Percentiles rank a stretch among this genome's conserved stretches.
These are phyloP conservation scores for Pteromalus puparum DNA, from an alignment of 1,140 invertebrate species.

Conservation along the genomic window DNA sequence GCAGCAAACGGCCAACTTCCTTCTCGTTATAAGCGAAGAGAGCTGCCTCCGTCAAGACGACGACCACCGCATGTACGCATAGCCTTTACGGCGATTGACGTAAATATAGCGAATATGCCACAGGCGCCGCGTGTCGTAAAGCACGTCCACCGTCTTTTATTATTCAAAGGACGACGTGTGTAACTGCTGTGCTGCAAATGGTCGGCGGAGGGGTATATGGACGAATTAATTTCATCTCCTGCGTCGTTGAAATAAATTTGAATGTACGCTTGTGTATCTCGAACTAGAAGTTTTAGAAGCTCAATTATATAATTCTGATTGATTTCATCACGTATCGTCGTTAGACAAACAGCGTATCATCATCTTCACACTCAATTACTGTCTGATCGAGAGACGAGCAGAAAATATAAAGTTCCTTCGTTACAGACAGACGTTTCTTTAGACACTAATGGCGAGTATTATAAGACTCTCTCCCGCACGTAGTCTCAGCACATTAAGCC, in stretches of 20 bases:
- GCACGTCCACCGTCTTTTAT: not conserved
- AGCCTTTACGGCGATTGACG: not conserved
- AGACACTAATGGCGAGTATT: constrained; percentile 6
- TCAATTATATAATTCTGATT: no score
- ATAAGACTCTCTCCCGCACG: not conserved
- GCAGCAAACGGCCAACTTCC: not conserved
- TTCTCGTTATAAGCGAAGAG: not conserved
- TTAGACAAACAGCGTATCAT: no score
- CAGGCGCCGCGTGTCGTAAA: not conserved
- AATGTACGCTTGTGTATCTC: no score
- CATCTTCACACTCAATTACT: no score
- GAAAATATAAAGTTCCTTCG: constrained; percentile 14
- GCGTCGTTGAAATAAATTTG: no score
- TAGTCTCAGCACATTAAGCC: constrained; percentile 18
- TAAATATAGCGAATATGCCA: not conserved
- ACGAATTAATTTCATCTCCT: not conserved
- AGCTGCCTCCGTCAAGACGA: constrained; percentile 7
- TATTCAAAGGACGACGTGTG: not conserved
- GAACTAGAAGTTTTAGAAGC: no score
- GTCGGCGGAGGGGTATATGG: not conserved
- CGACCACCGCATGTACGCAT: not conserved
- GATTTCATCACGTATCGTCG: no score
- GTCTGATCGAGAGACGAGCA: not conserved
- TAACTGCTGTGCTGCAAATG: not conserved
- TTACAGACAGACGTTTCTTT: not conserved